Conservation (phyloP, 2,888 invertebrate genomes). For the Eristalis intricaria region DNA sequence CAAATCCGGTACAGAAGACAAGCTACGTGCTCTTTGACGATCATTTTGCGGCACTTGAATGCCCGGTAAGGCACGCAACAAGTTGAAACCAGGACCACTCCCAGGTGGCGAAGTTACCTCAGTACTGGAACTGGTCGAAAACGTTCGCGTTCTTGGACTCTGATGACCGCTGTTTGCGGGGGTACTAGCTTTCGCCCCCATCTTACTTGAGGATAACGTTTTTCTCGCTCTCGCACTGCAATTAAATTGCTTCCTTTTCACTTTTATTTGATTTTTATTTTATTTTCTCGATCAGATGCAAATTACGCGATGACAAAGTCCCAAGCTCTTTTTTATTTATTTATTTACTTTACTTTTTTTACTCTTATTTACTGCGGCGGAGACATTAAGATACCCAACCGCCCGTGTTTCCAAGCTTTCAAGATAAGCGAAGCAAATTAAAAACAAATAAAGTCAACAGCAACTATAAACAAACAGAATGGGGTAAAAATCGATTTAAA, state of each 20-base stretch:
- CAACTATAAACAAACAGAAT: slow-evolving; percentile 52
- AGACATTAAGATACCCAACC: slow-evolving; percentile 7
- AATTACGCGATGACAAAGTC: slow-evolving; percentile 27
- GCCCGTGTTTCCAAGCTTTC: slow-evolving; percentile 12
- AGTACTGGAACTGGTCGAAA: slow-evolving; percentile 88
- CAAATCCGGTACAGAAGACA: slow-evolving; percentile 92
- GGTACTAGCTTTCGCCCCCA: slow-evolving; percentile 94
- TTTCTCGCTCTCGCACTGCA: slow-evolving; percentile 1
- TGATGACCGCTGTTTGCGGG: slow-evolving; percentile 86
- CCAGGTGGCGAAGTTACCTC: slow-evolving; percentile 83
- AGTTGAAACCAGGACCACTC: slow-evolving; percentile 84
- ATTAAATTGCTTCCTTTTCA: slow-evolving; percentile 10
- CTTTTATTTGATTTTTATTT: neutral
- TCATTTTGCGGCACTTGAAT: slow-evolving; percentile 86
- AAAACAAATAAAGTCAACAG: slow-evolving; percentile 38
- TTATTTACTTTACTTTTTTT: neutral
- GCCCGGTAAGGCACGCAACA: slow-evolving; percentile 87
- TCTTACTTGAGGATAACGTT: slow-evolving; percentile 76
- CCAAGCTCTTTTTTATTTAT: neutral
- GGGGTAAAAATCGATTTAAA: slow-evolving; percentile 59
- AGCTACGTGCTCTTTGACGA: slow-evolving; percentile 90
- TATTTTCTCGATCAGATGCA: neutral
- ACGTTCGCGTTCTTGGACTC: slow-evolving; percentile 88
- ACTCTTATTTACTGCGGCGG: neutral
- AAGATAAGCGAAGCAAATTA: slow-evolving; percentile 31